These are phyloP conservation scores for Drosophila suboccidentalis DNA, from an alignment of 2,888 invertebrate species.

Conservation along the genomic window DNA sequence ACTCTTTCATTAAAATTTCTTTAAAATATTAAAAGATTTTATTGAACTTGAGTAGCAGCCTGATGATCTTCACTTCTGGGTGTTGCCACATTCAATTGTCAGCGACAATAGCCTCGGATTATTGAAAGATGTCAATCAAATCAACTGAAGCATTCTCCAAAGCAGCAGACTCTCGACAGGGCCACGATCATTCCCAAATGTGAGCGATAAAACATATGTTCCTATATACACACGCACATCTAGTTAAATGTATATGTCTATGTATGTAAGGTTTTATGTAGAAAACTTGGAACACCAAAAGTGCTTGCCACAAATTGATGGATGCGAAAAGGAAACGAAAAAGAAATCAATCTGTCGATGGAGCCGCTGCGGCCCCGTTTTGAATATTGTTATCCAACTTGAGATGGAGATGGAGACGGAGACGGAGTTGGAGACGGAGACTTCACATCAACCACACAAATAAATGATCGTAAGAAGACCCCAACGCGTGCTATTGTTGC, in stretches of 20 bases:
- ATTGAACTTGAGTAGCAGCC: conserved; percentile 16
- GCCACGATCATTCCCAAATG: conserved; percentile 11
- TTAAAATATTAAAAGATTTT: neutral
- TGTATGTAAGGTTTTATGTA: neutral
- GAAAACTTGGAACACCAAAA: conserved; percentile 22
- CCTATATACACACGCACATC: neutral
- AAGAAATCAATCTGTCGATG: conserved; percentile 62
- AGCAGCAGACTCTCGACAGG: conserved; percentile 24
- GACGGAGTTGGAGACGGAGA: neutral
- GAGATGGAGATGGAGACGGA: neutral
- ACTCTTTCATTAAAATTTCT: neutral
- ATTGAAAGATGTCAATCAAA: conserved; percentile 60
- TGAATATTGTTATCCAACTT: conserved; percentile 31
- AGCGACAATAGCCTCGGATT: conserved; percentile 35
- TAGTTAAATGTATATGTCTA: neutral
- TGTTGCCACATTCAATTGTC: conserved; percentile 49
- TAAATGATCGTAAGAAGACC: conserved; percentile 39
- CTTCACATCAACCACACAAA: conserved; percentile 18
- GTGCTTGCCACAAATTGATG: conserved; percentile 55
- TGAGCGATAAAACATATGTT: conserved; percentile 47
- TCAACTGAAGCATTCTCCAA: conserved; percentile 49
- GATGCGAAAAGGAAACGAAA: conserved; percentile 58
- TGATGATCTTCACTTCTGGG: conserved; percentile 19
- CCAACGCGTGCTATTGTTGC: conserved; percentile 75
- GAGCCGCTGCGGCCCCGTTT: conserved; percentile 13